Evolutionary conservation across 2,888 invertebrate genomes (phyloP).

Genomic region (Odiellus spinosus): DNA sequence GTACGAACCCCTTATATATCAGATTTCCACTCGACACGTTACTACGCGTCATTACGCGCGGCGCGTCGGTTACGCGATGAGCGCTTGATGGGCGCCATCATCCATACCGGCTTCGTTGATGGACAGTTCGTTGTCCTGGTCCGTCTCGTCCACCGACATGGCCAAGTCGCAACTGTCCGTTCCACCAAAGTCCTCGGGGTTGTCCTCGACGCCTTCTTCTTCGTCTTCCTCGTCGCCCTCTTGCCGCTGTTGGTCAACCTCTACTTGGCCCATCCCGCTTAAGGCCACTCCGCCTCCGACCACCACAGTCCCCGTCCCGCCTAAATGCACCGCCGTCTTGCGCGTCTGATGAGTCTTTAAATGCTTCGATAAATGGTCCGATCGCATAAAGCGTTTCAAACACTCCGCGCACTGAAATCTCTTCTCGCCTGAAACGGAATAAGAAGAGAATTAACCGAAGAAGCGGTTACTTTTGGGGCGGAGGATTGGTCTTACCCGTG

Average conservation of each 20-base stretch:
- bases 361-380: slow-evolving; percentile 92
- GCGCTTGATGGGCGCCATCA: background rate
- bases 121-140: slow-evolving; percentile 7
- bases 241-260: too few relatives aligned
- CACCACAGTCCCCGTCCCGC: slow-evolving; percentile 1
- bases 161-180: slow-evolving; percentile 14
- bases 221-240: too few relatives aligned
- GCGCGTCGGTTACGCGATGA: too few relatives aligned
- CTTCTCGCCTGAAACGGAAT: slow-evolving; percentile 45
- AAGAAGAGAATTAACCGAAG: too few relatives aligned
- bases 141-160: slow-evolving; percentile 12
- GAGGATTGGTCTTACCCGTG: slow-evolving; percentile 52
- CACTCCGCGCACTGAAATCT: slow-evolving; percentile 91
- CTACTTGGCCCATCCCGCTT: background rate
- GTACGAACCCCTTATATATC: too few relatives aligned
- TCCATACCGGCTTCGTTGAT: slow-evolving; percentile 1
- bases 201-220: background rate
- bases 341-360: slow-evolving; percentile 62
- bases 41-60: too few relatives aligned
- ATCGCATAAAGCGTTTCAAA: slow-evolving; percentile 94
- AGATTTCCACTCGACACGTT: too few relatives aligned
- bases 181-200: background rate
- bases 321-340: slow-evolving; percentile 1
- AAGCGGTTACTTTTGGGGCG: too few relatives aligned
- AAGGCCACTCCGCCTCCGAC: background rate